Conservation (phyloP, 2,113 vertebrate genomes). For the Pygoscelis adeliae region DNA sequence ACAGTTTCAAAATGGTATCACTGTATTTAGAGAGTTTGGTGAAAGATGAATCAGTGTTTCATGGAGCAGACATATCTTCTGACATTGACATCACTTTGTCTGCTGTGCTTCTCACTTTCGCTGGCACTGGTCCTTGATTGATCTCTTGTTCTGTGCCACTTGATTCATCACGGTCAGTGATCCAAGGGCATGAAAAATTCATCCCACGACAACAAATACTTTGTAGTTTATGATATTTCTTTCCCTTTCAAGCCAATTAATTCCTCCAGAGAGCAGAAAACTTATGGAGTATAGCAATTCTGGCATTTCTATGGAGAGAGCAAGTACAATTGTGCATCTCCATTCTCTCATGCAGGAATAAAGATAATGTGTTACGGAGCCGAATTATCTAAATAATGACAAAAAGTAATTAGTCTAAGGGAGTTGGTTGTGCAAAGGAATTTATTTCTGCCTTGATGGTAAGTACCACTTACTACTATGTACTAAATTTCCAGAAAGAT, state of each 20-base stretch:
- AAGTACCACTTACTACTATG: background rate
- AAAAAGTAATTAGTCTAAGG: background rate
- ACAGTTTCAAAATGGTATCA: background rate
- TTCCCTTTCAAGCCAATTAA: conserved; percentile 4
- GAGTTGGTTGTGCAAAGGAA: background rate
- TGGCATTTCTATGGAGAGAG: background rate
- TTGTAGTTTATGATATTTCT: background rate
- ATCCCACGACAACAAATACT: background rate
- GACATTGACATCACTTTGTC: background rate
- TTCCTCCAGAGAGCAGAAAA: conserved; percentile 6
- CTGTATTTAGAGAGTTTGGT: background rate
- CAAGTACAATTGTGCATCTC: background rate
- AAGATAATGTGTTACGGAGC: background rate
- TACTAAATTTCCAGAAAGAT: background rate
- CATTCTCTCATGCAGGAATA: background rate
- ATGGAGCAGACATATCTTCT: background rate
- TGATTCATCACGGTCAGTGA: conserved; percentile 1
- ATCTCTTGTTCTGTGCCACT: conserved; percentile 35
- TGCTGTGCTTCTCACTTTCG: background rate
- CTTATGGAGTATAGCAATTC: background rate
- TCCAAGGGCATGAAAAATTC: conserved; percentile 35
- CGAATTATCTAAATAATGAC: background rate
- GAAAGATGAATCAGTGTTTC: background rate
- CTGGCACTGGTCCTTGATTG: conserved; percentile 5
- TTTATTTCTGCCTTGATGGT: background rate